A percentile compares a stretch with the other conserved stretches of the same genome.
These are phyloP conservation scores for Ivindomyrus marchei DNA, from an alignment of 2,113 vertebrate genomes.

Conservation along the genomic window DNA sequence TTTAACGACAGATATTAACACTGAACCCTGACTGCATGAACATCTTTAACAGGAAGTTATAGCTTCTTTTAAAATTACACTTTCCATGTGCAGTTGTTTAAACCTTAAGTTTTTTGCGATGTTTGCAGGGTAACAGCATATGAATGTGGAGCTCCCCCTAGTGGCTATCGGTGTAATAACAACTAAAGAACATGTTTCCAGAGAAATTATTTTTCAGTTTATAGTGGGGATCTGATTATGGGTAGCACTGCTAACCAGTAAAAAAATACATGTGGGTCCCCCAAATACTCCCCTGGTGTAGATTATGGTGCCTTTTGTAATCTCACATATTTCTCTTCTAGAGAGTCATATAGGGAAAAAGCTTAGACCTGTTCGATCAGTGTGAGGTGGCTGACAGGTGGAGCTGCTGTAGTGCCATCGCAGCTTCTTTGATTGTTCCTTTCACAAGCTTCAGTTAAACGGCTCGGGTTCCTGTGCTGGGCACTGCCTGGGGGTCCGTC, in stretches of 20 bases:
- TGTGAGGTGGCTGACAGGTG: background rate
- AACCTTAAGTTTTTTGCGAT: background rate
- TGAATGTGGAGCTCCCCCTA: conserved; percentile 31
- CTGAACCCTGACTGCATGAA: background rate
- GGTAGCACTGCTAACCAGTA: background rate
- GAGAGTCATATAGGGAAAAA: background rate
- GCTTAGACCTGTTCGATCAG: background rate
- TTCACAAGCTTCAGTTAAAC: background rate
- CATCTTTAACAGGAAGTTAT: background rate
- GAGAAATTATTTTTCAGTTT: background rate
- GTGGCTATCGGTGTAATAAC: conserved; percentile 20
- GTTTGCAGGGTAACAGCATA: background rate
- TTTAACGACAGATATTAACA: background rate
- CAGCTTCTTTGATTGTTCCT: background rate
- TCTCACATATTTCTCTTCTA: background rate
- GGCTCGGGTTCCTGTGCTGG: background rate
- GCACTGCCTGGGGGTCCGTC: background rate
- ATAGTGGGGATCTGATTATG: background rate
- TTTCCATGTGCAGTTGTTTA: background rate
- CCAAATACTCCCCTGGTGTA: background rate
- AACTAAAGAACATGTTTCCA: background rate
- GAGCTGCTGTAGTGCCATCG: background rate
- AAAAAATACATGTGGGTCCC: background rate
- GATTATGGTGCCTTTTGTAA: background rate
- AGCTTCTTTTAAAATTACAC: background rate